Evolutionary conservation across 1,140 invertebrate species (phyloP).

Genomic region (Apocrypta bakeri): DNA sequence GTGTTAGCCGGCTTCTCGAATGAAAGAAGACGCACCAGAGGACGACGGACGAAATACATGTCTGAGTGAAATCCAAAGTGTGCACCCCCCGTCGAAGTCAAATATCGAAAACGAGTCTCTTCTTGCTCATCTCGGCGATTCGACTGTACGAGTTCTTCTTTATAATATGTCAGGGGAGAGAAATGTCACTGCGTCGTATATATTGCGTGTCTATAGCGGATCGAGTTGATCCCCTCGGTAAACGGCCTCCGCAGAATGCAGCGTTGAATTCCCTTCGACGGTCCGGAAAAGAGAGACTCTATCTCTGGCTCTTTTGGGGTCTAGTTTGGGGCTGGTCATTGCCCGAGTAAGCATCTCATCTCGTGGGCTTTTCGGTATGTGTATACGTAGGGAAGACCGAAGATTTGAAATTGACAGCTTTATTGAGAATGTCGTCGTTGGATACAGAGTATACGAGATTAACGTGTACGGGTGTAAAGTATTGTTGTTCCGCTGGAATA

Average conservation of each 20-base stretch:
- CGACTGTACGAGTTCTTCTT: too few species aligned
- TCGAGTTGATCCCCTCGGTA: slow-evolving; percentile 53
- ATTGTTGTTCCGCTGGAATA: too few species aligned
- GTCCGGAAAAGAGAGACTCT: neutral
- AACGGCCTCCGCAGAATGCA: slow-evolving; percentile 64
- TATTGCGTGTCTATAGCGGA: neutral
- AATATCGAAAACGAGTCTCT: neutral
- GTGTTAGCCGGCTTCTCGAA: neutral
- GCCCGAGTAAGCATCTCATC: slow-evolving; percentile 21
- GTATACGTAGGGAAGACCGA: neutral
- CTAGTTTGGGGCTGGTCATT: slow-evolving; percentile 21
- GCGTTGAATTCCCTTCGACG: slow-evolving; percentile 38
- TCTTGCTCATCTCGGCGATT: neutral
- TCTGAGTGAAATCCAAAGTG: neutral
- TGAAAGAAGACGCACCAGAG: slow-evolving; percentile 5
- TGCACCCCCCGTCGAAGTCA: neutral
- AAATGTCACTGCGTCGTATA: neutral
- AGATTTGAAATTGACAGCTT: neutral
- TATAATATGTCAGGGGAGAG: neutral
- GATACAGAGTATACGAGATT: too few species aligned
- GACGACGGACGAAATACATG: neutral
- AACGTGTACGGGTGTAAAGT: too few species aligned
- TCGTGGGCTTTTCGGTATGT: slow-evolving; percentile 4
- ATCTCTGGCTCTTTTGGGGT: neutral
- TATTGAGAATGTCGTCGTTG: too few species aligned